phyloP scores from a whole-genome alignment of 2,888 invertebrate genomes.

The Nomada fucata region DNA sequence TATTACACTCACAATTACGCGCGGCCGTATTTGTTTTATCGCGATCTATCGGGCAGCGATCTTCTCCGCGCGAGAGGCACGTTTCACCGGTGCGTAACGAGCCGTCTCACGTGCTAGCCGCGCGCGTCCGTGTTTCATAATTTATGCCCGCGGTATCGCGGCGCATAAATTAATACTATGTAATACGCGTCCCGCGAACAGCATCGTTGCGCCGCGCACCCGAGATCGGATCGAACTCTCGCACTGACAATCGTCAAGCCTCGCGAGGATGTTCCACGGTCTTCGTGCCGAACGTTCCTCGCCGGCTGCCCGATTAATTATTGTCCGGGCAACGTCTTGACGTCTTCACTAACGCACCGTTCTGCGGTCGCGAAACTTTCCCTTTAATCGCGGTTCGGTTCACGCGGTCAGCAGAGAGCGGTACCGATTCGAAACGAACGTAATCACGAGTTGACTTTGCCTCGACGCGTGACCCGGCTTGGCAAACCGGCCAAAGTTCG shows the following conservation, averaged over 20 bases:
- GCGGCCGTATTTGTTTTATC: conserved; percentile 45
- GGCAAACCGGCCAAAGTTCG: too few species aligned
- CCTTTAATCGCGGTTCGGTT: background rate
- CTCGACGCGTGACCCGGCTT: too few species aligned
- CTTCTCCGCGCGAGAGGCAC: conserved; percentile 24
- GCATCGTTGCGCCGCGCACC: conserved; percentile 28
- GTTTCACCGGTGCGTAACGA: conserved; percentile 60
- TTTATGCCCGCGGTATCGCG: conserved; percentile 58
- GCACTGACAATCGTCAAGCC: conserved; percentile 51
- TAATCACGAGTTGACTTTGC: too few species aligned
- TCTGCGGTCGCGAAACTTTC: background rate
- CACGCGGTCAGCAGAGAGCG: too few species aligned
- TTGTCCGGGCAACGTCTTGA: conserved; percentile 38
- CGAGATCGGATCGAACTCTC: conserved; percentile 60
- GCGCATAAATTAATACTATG: conserved; percentile 65
- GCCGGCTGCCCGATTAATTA: conserved; percentile 61
- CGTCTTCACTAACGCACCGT: conserved; percentile 25
- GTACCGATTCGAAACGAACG: too few species aligned
- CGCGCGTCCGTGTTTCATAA: conserved; percentile 52
- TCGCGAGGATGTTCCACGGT: conserved; percentile 39
- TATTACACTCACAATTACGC: conserved; percentile 45
- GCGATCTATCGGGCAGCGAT: conserved; percentile 46
- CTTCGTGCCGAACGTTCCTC: conserved; percentile 61
- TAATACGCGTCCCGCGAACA: conserved; percentile 41
- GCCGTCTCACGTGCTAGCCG: conserved; percentile 47